phyloP scores from a whole-genome alignment of 2,797 vertebrate genomes.

The Enteromius unitaeniatus region DNA sequence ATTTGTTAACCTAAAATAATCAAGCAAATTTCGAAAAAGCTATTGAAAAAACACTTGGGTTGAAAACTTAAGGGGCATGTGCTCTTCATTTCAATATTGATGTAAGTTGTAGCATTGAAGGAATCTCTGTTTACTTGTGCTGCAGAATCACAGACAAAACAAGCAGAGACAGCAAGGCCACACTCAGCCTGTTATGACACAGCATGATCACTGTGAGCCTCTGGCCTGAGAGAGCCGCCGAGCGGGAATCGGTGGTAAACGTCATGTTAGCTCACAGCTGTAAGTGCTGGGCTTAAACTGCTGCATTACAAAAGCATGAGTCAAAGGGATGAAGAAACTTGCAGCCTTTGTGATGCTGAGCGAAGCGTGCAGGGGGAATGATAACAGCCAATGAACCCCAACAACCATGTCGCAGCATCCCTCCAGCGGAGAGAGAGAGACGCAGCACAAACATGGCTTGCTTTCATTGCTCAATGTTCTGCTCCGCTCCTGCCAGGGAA shows the following conservation, averaged over 20 bases:
- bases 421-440: slow-evolving; percentile 2
- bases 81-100: not conserved
- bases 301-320: slow-evolving; percentile 31
- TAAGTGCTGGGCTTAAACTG: slow-evolving; percentile 7
- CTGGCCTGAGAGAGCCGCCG: slow-evolving; percentile 1
- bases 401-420: slow-evolving; percentile 33
- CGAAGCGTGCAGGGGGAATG: not conserved
- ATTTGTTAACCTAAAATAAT: not conserved
- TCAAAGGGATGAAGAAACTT: slow-evolving; percentile 26
- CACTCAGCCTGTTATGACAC: slow-evolving; percentile 1
- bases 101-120: not conserved
- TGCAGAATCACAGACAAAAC: not conserved
- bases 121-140: slow-evolving; percentile 7
- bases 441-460: slow-evolving; percentile 18
- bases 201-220: slow-evolving; percentile 19
- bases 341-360: slow-evolving; percentile 16
- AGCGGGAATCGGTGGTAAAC: slow-evolving; percentile 19
- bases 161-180: not conserved
- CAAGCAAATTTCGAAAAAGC: not conserved
- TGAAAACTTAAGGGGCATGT: not conserved
- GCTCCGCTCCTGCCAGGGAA: not conserved
- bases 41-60: not conserved
- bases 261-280: slow-evolving; percentile 25
- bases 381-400: slow-evolving; percentile 30
- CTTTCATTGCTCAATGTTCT: slow-evolving; percentile 24